Evolutionary conservation across 2,888 invertebrate genomes (phyloP).

Genomic region (Ametastegia equiseti): DNA sequence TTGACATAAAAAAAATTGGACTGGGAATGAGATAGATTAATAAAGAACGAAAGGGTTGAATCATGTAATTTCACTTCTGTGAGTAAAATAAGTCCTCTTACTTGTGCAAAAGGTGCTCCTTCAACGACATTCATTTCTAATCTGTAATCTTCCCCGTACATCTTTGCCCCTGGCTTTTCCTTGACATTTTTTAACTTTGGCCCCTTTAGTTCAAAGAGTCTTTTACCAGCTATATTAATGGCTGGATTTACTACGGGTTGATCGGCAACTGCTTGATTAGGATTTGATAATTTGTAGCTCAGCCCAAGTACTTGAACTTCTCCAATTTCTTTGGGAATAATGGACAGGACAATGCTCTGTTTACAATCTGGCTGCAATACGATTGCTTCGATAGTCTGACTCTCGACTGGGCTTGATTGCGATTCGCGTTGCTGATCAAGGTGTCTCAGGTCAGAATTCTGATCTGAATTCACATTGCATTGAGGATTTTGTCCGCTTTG

Average conservation of each 20-base stretch:
- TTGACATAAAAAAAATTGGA: not conserved
- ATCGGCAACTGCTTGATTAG: conserved; percentile 55
- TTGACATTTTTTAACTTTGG: conserved; percentile 79
- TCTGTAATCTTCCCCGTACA: conserved; percentile 82
- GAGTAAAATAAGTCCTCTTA: conserved; percentile 67
- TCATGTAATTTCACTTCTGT: not conserved
- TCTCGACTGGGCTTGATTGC: conserved; percentile 77
- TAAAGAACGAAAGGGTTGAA: not conserved
- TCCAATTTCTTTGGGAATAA: conserved; percentile 87
- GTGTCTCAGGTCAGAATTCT: conserved; percentile 74
- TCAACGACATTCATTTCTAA: conserved; percentile 87
- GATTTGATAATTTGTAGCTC: conserved; percentile 80
- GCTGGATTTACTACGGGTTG: conserved; percentile 62
- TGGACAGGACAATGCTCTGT: conserved; percentile 82
- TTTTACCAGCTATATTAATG: conserved; percentile 80
- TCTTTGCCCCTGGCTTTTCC: conserved; percentile 76
- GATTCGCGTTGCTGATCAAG: conserved; percentile 72
- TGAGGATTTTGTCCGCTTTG: conserved; percentile 74
- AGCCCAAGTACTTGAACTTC: conserved; percentile 86
- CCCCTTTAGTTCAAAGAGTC: conserved; percentile 78
- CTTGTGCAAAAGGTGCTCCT: conserved; percentile 90
- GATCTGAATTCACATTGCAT: conserved; percentile 74
- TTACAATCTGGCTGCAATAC: conserved; percentile 80
- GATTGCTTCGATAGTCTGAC: conserved; percentile 79
- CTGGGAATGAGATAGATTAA: not conserved